phyloP scores from a whole-genome alignment of 2,888 invertebrate genomes.

The Tipula helvola region DNA sequence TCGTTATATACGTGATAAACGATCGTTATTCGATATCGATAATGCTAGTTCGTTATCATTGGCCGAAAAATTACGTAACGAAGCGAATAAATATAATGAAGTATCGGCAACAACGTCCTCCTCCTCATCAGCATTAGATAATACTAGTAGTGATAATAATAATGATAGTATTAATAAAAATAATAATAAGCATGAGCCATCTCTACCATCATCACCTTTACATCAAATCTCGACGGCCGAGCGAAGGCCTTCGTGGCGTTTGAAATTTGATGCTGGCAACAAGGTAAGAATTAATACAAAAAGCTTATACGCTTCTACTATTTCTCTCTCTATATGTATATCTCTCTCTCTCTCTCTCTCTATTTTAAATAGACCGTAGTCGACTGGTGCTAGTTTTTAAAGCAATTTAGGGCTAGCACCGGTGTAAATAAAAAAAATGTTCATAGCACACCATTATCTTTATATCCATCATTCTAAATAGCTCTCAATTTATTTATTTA shows the following conservation, averaged over 20 bases:
- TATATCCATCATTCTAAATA: not conserved
- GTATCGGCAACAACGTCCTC: slow-evolving; percentile 10
- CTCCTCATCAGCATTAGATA: not conserved
- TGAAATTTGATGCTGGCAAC: slow-evolving; percentile 78
- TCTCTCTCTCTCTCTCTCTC: not conserved
- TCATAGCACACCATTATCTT: not conserved
- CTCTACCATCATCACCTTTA: slow-evolving; percentile 19
- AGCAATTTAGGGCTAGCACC: not conserved
- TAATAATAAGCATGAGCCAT: slow-evolving; percentile 15
- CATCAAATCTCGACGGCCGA: slow-evolving; percentile 37
- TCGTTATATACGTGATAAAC: slow-evolving; percentile 29
- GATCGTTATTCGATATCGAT: slow-evolving; percentile 29
- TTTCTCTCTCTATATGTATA: not conserved
- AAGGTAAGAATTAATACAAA: slow-evolving; percentile 47
- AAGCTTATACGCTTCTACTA: not conserved
- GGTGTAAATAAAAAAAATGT: not conserved
- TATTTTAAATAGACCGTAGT: not conserved
- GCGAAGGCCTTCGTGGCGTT: slow-evolving; percentile 83
- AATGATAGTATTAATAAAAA: slow-evolving; percentile 11
- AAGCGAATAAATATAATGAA: slow-evolving; percentile 26
- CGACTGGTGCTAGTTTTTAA: not conserved
- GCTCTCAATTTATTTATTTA: not conserved
- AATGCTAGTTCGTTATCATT: slow-evolving; percentile 25
- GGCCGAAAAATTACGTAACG: slow-evolving; percentile 26
- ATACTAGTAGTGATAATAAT: not conserved